These are phyloP conservation scores for Tetramorium bicarinatum DNA, from an alignment of 2,888 invertebrate species.

Conservation along the genomic window DNA sequence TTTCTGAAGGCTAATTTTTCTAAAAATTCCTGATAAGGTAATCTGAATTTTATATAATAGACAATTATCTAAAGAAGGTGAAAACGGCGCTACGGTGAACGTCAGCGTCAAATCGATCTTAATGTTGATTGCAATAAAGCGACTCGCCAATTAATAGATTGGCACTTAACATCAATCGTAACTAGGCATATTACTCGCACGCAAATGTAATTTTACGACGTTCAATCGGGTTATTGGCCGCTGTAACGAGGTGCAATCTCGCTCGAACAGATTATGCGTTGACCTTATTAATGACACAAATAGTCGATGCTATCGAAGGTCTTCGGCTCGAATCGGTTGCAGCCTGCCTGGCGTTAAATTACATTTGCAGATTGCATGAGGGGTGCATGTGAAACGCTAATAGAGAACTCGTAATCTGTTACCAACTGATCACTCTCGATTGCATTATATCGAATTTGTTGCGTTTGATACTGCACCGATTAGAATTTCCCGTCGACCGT, in stretches of 20 bases:
- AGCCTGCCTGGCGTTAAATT: conserved; percentile 21
- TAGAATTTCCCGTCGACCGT: not conserved
- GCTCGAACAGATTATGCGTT: conserved; percentile 67
- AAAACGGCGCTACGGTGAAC: not conserved
- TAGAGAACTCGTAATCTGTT: conserved; percentile 4
- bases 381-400: conserved; percentile 4
- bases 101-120: not conserved
- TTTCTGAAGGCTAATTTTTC: not conserved
- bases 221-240: conserved; percentile 51
- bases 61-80: not conserved
- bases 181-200: conserved; percentile 40
- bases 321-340: conserved; percentile 6
- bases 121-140: conserved; percentile 1
- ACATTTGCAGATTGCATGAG: not conserved
- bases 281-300: conserved; percentile 74
- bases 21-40: not conserved
- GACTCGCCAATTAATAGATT: conserved; percentile 46
- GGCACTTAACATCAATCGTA: conserved; percentile 37
- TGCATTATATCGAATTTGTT: conserved; percentile 24
- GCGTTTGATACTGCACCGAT: conserved; percentile 5
- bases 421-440: not conserved
- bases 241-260: conserved; percentile 64
- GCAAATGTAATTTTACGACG: conserved; percentile 30
- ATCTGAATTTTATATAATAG: not conserved
- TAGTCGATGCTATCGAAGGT: conserved; percentile 18